Conservation (phyloP, 2,113 vertebrate genomes). For the Sakesphorus luctuosus region DNA sequence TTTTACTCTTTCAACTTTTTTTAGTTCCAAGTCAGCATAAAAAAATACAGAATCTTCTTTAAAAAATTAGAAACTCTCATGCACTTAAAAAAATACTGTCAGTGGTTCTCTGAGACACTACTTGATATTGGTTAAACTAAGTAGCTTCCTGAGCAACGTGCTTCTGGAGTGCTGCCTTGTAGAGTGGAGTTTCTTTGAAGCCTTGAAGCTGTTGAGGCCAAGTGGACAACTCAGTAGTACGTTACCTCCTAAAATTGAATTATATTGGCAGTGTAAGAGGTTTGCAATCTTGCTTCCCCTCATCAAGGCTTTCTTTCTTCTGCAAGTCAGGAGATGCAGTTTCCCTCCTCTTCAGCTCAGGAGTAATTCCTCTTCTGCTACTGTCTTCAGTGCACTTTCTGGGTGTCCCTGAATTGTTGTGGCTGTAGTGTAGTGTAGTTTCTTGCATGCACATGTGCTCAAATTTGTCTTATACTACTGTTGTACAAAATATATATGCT, state of each 20-base stretch:
- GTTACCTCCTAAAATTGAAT: neutral
- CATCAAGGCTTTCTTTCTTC: neutral
- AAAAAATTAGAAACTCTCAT: neutral
- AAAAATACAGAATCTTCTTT: neutral
- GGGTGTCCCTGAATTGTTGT: neutral
- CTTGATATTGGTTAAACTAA: neutral
- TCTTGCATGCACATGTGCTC: accelerated
- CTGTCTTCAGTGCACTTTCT: neutral
- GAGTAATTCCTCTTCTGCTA: neutral
- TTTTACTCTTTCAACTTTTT: neutral
- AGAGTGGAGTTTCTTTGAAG: neutral
- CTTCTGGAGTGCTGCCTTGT: neutral
- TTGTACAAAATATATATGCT: neutral
- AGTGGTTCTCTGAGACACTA: neutral
- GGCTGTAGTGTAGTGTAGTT: neutral
- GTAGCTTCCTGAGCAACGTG: neutral
- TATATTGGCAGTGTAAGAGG: neutral
- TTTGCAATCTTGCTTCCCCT: neutral
- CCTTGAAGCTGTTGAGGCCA: neutral
- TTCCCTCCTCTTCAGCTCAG: neutral
- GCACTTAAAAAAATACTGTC: neutral
- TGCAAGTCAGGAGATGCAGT: neutral
- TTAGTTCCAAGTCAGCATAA: neutral
- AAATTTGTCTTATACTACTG: neutral
- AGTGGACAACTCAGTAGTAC: neutral